Evolutionary conservation across 2,888 invertebrate genomes (phyloP).

Genomic region (Mamestra brassicae): DNA sequence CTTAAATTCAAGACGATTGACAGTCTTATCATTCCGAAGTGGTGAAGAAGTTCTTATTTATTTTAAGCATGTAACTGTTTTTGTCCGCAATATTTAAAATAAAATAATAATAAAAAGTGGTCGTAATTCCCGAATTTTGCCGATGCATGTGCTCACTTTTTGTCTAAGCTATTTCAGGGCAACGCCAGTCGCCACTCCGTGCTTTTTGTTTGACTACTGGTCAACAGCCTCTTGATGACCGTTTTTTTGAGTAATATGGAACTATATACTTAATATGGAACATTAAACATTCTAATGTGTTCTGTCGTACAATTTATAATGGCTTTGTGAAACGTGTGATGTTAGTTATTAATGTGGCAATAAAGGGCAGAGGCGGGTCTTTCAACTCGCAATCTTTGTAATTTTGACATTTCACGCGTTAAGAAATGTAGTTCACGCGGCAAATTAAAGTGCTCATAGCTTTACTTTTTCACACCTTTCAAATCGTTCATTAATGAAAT

Average conservation of each 20-base stretch:
- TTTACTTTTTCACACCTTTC: slow-evolving; percentile 16
- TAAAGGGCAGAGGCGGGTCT: slow-evolving; percentile 46
- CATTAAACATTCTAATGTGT: slow-evolving; percentile 52
- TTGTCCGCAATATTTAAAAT: too few species aligned
- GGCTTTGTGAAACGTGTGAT: slow-evolving; percentile 50
- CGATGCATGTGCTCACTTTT: slow-evolving; percentile 13
- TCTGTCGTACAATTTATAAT: slow-evolving; percentile 43
- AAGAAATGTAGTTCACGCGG: slow-evolving; percentile 35
- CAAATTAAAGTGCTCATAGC: slow-evolving; percentile 2
- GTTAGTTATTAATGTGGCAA: slow-evolving; percentile 42
- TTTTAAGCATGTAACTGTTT: too few species aligned
- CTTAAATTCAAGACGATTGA: neutral
- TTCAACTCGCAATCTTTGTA: slow-evolving; percentile 43
- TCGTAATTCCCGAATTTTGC: neutral
- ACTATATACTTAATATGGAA: slow-evolving; percentile 31
- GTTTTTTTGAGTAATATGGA: slow-evolving; percentile 9
- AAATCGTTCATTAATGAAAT: neutral
- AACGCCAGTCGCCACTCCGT: slow-evolving; percentile 7
- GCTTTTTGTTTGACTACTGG: slow-evolving; percentile 28
- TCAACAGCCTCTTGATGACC: slow-evolving; percentile 49
- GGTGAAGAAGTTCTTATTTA: too few species aligned
- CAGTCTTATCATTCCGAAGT: neutral
- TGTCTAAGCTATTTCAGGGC: slow-evolving; percentile 25
- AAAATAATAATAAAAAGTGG: neutral
- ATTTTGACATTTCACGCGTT: slow-evolving; percentile 52